Base-by-base conservation (phyloP, 2,888 invertebrate genomes). In the Oligia strigilis region DNA sequence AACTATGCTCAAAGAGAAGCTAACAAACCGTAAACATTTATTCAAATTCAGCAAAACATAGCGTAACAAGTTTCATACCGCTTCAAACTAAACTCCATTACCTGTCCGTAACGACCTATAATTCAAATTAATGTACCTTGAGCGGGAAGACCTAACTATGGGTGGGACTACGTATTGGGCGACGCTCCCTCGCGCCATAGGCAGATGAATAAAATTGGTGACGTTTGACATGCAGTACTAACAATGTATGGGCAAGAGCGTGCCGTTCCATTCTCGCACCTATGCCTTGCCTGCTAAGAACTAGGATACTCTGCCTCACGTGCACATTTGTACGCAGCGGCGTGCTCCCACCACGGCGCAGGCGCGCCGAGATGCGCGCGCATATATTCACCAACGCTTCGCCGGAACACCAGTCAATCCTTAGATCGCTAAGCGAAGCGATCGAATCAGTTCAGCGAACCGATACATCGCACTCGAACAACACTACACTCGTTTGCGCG, bases 311-410 rank as follows among this genome's bases (percentile, higher is more conserved):
- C 13, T 49, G 55, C 14, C n/a, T 58, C 13, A 58, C 72, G 72
- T 77, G 52, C 70, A 80, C 72, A 70, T 82, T 82, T 75, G 85
- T 88, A 91, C 88, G 90, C 90, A 90, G 89, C 86, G 86, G 83
- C 82, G 85, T 86, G 90, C 94, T 94, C 95, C 95, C 95, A 92
- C 94, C 95, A 94, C 94, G 36, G 88, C 96, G 95, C 95, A 95
- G 69, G 93, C 95, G 95, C 94, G 94, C 86, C 86, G 93, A 92
- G 94, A 94, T 95, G 96, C 96, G 96, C 95, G 95, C 96, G 96
- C 96, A 96, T 96, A 96, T 92, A 97, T 95, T 92, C 94, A 92
- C 92, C 92, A 89, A 87, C 95, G 88, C 93, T 91, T 88, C 91
- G 93, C 88, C 89, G 92, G 92, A 92, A 89, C 92, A 93, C 91